Base-by-base conservation (phyloP, 2,113 vertebrate species). In the Coregonus clupeaformis region DNA sequence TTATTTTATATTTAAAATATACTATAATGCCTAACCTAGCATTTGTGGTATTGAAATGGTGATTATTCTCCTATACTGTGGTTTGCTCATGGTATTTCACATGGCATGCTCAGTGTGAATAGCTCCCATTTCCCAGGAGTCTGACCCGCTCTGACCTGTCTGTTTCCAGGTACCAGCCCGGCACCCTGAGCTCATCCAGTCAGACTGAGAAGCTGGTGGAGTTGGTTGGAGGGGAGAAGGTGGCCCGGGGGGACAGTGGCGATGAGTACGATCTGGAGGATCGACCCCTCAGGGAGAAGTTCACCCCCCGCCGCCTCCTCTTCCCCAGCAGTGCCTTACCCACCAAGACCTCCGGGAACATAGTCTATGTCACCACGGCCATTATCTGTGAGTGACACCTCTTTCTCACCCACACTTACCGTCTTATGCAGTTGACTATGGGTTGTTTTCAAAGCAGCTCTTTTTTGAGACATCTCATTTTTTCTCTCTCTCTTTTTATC, bases 151-250 rank as follows among this genome's bases (percentile, higher is more conserved):
- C 49, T 52, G 62, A 36, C 36, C 1, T 78, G 6, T 57, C 32
- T 29, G 62, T 60, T 9, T 60, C 4, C 81, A 99, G 97, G 86
- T 98, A 98, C 89, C 97, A 99, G 86, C 91, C 95, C 0, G 90
- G 91, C 36, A 90, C 77, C 57, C 84, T 93, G 74, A 89, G 55
- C 64, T 92, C 90, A 0, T 83, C 86, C 0, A 89, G 90, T 72
- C 93, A 91, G 77, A 91, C 82, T 5, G 83, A 91, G 82, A 96
- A 97, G 77, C 92, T 94, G 89, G 84, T 94, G 71, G 94, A 95
- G 79, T 71, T 95, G 74, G 94, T 93, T 0, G 85, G 89, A 3
- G 87, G 90, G 2, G 92, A 93, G 0, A 94, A 95, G 80, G 87
- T 91, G 57, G 85, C 88, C 0, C 88, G 85, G 5, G 87, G 77